Base-by-base conservation (phyloP, 1,140 invertebrate genomes). In the Drosophila virilis region DNA sequence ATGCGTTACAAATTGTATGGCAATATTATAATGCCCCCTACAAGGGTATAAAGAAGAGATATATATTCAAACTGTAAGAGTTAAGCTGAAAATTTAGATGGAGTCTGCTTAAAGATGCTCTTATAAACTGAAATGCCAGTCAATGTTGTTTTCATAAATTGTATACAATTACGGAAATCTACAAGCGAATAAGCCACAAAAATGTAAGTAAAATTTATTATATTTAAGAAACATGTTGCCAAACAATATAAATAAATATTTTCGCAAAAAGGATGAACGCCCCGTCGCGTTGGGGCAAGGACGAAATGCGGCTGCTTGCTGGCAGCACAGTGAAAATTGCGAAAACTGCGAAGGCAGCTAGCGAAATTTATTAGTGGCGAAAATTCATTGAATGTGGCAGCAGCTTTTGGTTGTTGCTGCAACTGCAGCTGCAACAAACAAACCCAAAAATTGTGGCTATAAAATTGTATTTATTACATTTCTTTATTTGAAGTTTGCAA, bases 401-500 rank as follows among this genome's bases (percentile, higher is more conserved):
- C 75, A 75, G 57, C 45, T 50, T 50, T 12, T 77, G 67, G 22
- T 60, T 77, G 67, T 57, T 72, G 74, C 38, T 13, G 58, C 48
- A 13, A 37, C 7, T 50, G 62, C 62, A 77, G 58, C 66, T 67
- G 65, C 79, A 75, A 54, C 45, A 61, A 59, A 58, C 55, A 57
- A 57, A 57, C 55, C 55, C 15, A 69, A 71, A 82, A 83, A 67
- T 66, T 82, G 71, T 62, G 67, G 80, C 80, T 62, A 83, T 83
- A 83, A 83, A 83, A 78, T 64, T 75, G 80, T 83, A 83, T 83
- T 83, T 83, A 83, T 83, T 83, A 66, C 80, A 69, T 83, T 83
- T 78, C 75, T 82, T 67, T 57, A 48, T 57, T 38, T 78, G 60
- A 78, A 82, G 64, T 79, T 75, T 71, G 35, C 71, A 58, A 74